Evolutionary conservation across 2,797 vertebrate species (phyloP).

Genomic region (Halcyon badia): DNA sequence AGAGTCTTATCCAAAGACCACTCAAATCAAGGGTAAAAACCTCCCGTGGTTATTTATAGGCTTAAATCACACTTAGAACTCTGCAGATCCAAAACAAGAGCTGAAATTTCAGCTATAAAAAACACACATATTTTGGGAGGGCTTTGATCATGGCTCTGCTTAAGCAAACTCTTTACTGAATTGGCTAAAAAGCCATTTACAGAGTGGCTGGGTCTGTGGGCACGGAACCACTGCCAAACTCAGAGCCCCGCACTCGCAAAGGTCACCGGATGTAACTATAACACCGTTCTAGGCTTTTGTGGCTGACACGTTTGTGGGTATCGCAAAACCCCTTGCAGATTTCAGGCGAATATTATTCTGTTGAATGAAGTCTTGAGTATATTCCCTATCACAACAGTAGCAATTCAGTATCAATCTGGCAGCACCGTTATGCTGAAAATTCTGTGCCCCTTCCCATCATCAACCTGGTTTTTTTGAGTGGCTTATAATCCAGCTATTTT

Average conservation of each 20-base stretch:
- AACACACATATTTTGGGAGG: neutral
- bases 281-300: neutral
- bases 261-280: neutral
- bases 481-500: constrained; percentile 39
- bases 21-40: constrained; percentile 13
- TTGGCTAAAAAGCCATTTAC: too few relatives aligned
- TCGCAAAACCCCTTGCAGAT: neutral
- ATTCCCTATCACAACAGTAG: neutral
- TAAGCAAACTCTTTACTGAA: neutral
- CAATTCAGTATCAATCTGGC: neutral
- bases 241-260: neutral
- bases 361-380: neutral
- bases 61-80: neutral
- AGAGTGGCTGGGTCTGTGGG: rapidly evolving
- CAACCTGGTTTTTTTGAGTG: neutral
- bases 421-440: neutral
- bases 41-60: constrained; percentile 39
- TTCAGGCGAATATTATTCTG: neutral
- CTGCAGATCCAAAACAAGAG: neutral
- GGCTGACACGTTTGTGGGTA: neutral
- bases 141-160: neutral
- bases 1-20: constrained; percentile 38
- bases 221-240: rapidly evolving
- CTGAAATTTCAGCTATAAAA: neutral
- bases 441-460: neutral